Evolutionary conservation across 2,797 vertebrate genomes (phyloP).

Genomic region (Megaceryle alcyon): DNA sequence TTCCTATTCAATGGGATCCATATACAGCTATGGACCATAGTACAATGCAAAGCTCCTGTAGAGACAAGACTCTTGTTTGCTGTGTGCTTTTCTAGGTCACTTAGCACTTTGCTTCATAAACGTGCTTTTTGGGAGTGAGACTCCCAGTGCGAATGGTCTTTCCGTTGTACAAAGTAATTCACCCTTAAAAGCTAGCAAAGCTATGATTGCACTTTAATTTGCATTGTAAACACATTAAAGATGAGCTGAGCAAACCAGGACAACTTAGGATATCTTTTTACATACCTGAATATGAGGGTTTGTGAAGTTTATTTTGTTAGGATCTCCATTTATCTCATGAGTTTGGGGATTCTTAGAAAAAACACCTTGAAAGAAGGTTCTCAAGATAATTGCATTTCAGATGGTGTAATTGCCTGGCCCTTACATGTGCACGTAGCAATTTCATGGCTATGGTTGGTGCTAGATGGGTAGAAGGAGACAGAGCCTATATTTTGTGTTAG

Average conservation of each 20-base stretch:
- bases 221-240: constrained; percentile 71
- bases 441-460: not conserved
- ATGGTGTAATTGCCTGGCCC: not conserved
- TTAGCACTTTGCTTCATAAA: constrained; percentile 55
- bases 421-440: not conserved
- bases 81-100: constrained; percentile 75
- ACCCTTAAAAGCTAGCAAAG: constrained; percentile 71
- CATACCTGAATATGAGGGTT: constrained; percentile 14
- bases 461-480: not conserved
- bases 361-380: not conserved
- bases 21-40: constrained; percentile 40
- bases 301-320: constrained; percentile 14
- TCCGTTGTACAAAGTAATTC: constrained; percentile 62
- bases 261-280: constrained; percentile 11
- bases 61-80: constrained; percentile 65
- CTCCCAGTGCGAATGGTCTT: constrained; percentile 61
- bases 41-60: constrained; percentile 65
- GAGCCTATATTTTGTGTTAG: not conserved
- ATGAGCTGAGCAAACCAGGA: constrained; percentile 40
- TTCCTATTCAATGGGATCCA: constrained; percentile 64
- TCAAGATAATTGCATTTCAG: not conserved
- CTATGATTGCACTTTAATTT: constrained; percentile 55
- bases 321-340: not conserved
- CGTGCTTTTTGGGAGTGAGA: constrained; percentile 58
- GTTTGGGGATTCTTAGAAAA: not conserved